phyloP scores from a whole-genome alignment of 2,888 invertebrate species.

The Aspidiotus rigidus region DNA sequence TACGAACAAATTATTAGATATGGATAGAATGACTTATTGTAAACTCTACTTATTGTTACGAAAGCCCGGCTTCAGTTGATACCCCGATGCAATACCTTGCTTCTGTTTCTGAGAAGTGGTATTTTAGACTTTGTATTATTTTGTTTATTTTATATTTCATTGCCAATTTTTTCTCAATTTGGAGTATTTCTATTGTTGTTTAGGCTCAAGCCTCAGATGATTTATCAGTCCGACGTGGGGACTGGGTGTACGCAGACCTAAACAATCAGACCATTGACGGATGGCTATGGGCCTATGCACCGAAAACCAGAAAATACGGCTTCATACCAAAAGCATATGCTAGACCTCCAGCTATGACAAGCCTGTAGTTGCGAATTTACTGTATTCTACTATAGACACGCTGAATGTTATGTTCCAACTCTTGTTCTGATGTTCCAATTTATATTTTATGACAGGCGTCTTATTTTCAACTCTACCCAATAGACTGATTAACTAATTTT shows the following conservation, averaged over 20 bases:
- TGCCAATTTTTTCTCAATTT: neutral
- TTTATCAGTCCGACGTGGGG: slow-evolving; percentile 78
- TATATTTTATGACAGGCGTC: too few species aligned
- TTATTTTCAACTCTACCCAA: too few species aligned
- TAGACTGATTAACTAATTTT: too few species aligned
- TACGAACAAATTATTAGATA: too few species aligned
- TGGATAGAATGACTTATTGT: too few species aligned
- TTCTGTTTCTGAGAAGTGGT: neutral
- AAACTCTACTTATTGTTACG: too few species aligned
- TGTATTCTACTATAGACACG: too few species aligned
- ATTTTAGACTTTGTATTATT: neutral
- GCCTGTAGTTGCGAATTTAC: slow-evolving; percentile 49
- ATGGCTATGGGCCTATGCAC: slow-evolving; percentile 91
- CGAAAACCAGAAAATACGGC: slow-evolving; percentile 82
- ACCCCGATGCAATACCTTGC: neutral
- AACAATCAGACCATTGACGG: slow-evolving; percentile 90
- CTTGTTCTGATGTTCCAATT: too few species aligned
- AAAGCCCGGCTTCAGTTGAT: neutral
- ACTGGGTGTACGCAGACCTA: slow-evolving; percentile 91
- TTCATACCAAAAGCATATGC: slow-evolving; percentile 93
- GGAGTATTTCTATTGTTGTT: slow-evolving; percentile 14
- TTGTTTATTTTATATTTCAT: slow-evolving; percentile 18
- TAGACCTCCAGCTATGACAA: slow-evolving; percentile 82
- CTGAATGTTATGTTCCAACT: too few species aligned
- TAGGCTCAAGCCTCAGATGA: slow-evolving; percentile 88